phyloP scores from a whole-genome alignment of 1,140 invertebrate genomes.

The Charaxes varanes region DNA sequence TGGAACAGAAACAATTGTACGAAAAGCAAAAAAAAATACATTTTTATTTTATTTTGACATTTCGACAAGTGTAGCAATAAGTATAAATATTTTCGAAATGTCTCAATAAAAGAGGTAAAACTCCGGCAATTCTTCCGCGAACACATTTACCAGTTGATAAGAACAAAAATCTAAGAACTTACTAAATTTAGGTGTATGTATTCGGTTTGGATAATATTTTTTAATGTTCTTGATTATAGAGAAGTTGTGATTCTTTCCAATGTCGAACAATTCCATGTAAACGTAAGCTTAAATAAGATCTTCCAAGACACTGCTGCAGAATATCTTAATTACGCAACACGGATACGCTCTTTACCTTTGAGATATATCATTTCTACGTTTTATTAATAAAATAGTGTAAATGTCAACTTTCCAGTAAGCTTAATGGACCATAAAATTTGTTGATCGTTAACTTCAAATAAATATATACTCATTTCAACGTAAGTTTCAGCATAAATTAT shows the following conservation, averaged over 20 bases:
- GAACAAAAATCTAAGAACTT: no score
- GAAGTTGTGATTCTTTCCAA: slow-evolving; percentile 7
- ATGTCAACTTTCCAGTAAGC: slow-evolving; percentile 58
- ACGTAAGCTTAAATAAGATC: slow-evolving; percentile 33
- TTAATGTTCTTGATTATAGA: slow-evolving; percentile 2
- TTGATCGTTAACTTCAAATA: slow-evolving; percentile 56
- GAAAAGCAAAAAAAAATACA: no score
- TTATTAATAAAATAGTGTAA: slow-evolving; percentile 28
- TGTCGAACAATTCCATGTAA: slow-evolving; percentile 28
- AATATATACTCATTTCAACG: slow-evolving; percentile 37
- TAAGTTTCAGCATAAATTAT: slow-evolving; percentile 73
- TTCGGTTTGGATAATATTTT: no score
- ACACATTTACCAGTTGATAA: no score
- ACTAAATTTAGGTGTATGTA: no score
- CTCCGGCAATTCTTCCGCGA: no score
- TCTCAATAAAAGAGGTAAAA: no score
- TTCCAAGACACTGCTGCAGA: slow-evolving; percentile 27
- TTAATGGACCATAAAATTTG: slow-evolving; percentile 64
- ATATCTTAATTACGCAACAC: slow-evolving; percentile 16
- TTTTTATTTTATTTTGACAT: no score
- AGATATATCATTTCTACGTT: slow-evolving; percentile 7
- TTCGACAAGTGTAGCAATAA: no score
- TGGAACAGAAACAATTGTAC: no score
- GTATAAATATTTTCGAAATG: no score
- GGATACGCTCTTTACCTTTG: slow-evolving; percentile 9